A percentile compares a stretch with the other conserved stretches of the same genome.
Evolutionary conservation across 1,140 invertebrate species (phyloP).

Genomic region (Oedothorax gibbosus): DNA sequence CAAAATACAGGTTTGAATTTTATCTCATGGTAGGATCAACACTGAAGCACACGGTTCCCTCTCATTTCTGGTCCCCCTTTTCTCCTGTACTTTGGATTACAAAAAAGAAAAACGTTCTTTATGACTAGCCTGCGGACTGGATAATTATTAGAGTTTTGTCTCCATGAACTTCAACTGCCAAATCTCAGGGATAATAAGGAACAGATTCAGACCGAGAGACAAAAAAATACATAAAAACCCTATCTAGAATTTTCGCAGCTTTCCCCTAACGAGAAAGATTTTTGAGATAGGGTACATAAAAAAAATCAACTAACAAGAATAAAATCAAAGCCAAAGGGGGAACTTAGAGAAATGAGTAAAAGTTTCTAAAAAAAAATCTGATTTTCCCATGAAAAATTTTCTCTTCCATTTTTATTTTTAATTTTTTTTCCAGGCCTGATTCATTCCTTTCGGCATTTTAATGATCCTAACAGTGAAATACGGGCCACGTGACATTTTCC

Average conservation of each 20-base stretch:
- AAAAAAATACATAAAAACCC: not conserved
- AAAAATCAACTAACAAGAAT: not conserved
- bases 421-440: not conserved
- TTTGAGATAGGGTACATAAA: conserved; percentile 3
- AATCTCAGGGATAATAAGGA: conserved; percentile 14
- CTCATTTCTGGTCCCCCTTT: not conserved
- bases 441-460: conserved; percentile 41
- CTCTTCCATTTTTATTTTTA: conserved; percentile 15
- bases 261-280: conserved; percentile 34
- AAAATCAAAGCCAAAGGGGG: conserved; percentile 7
- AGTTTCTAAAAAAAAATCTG: conserved; percentile 14
- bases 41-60: too few relatives aligned
- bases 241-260: conserved; percentile 21
- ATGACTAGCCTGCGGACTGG: conserved; percentile 34
- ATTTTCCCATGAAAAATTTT: conserved; percentile 26
- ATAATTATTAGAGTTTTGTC: conserved; percentile 48
- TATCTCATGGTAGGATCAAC: too few relatives aligned
- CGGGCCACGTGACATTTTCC: conserved; percentile 6
- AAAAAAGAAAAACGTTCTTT: conserved; percentile 13
- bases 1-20: too few relatives aligned
- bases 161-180: conserved; percentile 24
- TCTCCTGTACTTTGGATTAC: not conserved
- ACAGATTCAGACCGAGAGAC: conserved; percentile 19
- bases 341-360: not conserved
- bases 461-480: conserved; percentile 40